phyloP scores from a whole-genome alignment of 2,113 vertebrate species.

The Maccullochella peelii region DNA sequence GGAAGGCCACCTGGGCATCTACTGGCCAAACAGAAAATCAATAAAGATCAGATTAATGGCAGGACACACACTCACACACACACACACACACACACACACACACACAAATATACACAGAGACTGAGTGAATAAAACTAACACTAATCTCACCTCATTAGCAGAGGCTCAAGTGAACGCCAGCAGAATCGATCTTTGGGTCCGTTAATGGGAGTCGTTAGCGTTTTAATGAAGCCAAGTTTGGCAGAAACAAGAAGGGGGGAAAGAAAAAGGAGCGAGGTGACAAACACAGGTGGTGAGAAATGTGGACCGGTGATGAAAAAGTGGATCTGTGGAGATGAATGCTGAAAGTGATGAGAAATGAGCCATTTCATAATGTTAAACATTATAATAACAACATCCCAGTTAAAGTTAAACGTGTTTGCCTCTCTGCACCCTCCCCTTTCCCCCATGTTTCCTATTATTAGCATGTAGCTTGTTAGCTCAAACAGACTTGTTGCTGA shows the following conservation, averaged over 20 bases:
- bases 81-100: constrained; percentile 20
- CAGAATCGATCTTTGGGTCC: constrained; percentile 73
- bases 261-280: constrained; percentile 8
- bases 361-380: neutral
- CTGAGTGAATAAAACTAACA: constrained; percentile 70
- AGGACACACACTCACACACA: constrained; percentile 29
- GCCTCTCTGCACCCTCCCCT: neutral
- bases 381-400: neutral
- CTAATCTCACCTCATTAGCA: constrained; percentile 75
- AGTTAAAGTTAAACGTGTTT: neutral
- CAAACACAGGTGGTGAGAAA: neutral
- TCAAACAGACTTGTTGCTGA: constrained; percentile 10
- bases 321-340: neutral
- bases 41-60: constrained; percentile 69
- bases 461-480: constrained; percentile 27
- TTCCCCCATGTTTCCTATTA: neutral
- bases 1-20: constrained; percentile 57
- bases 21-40: constrained; percentile 68
- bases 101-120: constrained; percentile 49
- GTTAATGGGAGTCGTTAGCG: constrained; percentile 79
- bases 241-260: constrained; percentile 46
- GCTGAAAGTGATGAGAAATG: neutral
- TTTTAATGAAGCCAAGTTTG: constrained; percentile 80
- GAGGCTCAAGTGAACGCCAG: constrained; percentile 58
- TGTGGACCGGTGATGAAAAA: neutral